A percentile compares a stretch with the other conserved stretches of the same genome.
Conservation (phyloP, 1,140 invertebrate species). For the Glossosoma conforme region DNA sequence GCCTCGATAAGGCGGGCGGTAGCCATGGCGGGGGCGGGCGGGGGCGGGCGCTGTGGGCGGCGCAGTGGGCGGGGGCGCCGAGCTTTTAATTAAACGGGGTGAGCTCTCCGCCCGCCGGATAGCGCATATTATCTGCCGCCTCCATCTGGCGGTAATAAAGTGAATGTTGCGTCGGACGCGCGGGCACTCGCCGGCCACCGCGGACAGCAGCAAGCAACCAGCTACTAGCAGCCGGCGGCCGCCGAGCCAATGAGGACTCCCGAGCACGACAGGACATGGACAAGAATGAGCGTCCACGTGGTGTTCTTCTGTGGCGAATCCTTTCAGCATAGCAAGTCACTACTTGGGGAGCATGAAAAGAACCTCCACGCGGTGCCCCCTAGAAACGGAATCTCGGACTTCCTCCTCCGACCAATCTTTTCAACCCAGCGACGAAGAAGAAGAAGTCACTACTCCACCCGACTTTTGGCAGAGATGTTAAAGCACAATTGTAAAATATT, state of each 20-base stretch:
- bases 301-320: too few relatives aligned
- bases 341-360: too few relatives aligned
- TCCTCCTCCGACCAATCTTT: too few relatives aligned
- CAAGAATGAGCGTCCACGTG: too few relatives aligned
- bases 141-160: constrained; percentile 31
- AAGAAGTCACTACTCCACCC: too few relatives aligned
- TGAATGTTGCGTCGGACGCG: constrained; percentile 30
- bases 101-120: constrained; percentile 27
- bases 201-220: neutral
- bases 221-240: neutral
- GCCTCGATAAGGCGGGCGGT: neutral
- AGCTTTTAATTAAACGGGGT: constrained; percentile 30
- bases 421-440: too few relatives aligned
- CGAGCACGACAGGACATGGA: too few relatives aligned
- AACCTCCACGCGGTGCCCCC: too few relatives aligned
- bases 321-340: too few relatives aligned
- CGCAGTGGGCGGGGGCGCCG: constrained; percentile 8
- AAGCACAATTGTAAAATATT: too few relatives aligned
- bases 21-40: constrained; percentile 2
- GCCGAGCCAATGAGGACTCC: neutral
- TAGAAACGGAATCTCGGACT: too few relatives aligned
- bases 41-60: neutral
- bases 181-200: constrained; percentile 16
- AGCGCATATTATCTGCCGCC: constrained; percentile 31
- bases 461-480: too few relatives aligned